Conservation (phyloP, 2,888 invertebrate genomes). For the Drosophila lacicola region DNA sequence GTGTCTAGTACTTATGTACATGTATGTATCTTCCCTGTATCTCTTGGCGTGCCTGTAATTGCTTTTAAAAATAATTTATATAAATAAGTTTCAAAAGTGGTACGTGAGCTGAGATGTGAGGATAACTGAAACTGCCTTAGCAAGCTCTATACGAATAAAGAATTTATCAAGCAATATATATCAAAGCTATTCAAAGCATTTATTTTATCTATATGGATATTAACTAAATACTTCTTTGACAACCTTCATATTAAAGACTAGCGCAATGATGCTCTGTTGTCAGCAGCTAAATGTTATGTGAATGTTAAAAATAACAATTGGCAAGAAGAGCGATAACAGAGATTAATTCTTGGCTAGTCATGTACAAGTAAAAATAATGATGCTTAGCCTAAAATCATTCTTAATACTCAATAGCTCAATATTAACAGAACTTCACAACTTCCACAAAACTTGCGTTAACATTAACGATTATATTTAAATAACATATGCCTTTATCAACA, state of each 20-base stretch:
- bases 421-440: no score
- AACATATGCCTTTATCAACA: no score
- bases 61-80: constrained; percentile 30
- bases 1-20: constrained; percentile 7
- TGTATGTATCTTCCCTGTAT: constrained; percentile 2
- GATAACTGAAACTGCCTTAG: not conserved
- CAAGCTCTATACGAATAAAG: not conserved
- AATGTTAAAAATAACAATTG: not conserved
- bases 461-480: no score
- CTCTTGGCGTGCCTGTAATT: constrained; percentile 23
- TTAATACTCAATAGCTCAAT: no score
- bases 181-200: no score
- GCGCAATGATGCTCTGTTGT: no score
- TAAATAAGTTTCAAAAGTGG: constrained; percentile 29
- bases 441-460: no score
- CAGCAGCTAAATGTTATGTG: not conserved
- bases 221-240: no score
- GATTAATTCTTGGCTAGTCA: not conserved
- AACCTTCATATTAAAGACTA: no score
- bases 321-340: not conserved
- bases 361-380: no score
- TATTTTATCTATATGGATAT: no score
- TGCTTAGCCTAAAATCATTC: not conserved
- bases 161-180: no score
- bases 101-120: constrained; percentile 6